Evolutionary conservation across 2,888 invertebrate genomes (phyloP).

Genomic region (Asteroscopus sphinx): DNA sequence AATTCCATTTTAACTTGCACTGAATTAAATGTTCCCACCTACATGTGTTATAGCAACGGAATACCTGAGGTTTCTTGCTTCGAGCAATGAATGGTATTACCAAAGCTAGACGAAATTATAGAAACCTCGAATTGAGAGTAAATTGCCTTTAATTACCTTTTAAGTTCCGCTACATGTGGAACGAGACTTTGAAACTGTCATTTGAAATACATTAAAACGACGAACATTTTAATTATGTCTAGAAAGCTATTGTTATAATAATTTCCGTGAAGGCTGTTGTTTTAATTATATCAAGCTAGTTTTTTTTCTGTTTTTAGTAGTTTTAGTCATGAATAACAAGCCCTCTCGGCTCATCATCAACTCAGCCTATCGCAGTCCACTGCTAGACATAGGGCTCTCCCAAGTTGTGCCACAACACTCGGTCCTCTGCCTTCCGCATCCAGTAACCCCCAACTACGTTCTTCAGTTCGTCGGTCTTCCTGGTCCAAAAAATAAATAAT

Average conservation of each 20-base stretch:
- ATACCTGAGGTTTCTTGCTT: slow-evolving; percentile 22
- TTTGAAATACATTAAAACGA: slow-evolving; percentile 54
- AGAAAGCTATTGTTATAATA: slow-evolving; percentile 37
- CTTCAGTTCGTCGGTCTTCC: too few relatives aligned
- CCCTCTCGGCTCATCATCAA: too few relatives aligned
- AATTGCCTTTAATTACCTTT: slow-evolving; percentile 38
- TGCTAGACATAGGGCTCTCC: too few relatives aligned
- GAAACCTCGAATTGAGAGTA: slow-evolving; percentile 41
- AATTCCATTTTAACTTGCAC: slow-evolving; percentile 42
- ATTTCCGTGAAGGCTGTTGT: slow-evolving; percentile 24
- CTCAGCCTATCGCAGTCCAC: too few relatives aligned
- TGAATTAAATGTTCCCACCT: slow-evolving; percentile 20
- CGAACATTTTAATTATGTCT: slow-evolving; percentile 51
- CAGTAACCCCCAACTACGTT: too few relatives aligned
- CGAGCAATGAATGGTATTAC: slow-evolving; percentile 28
- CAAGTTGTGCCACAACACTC: too few relatives aligned
- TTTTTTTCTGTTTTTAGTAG: neutral
- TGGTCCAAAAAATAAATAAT: too few relatives aligned
- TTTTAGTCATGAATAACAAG: neutral
- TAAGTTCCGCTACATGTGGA: slow-evolving; percentile 37
- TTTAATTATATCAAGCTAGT: neutral
- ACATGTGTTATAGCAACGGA: slow-evolving; percentile 17
- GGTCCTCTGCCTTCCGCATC: too few relatives aligned
- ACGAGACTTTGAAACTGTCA: slow-evolving; percentile 55
- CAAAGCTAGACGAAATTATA: slow-evolving; percentile 28